Base-by-base conservation (phyloP, 2,113 vertebrate genomes). In the Sceloporus undulatus region DNA sequence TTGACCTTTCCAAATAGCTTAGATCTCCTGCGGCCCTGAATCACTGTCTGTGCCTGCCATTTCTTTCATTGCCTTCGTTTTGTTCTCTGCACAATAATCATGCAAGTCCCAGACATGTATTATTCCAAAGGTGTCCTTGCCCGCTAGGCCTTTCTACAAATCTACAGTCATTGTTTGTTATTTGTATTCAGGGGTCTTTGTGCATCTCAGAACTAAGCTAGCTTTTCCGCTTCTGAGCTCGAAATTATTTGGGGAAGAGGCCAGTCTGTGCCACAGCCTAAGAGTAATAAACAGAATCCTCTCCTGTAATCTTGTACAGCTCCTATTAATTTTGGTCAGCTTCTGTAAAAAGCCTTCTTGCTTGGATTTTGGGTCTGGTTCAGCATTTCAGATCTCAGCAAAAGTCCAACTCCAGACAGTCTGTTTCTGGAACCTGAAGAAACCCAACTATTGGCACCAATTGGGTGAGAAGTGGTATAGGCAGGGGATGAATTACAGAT, bases 1-100 rank as follows among this genome's bases (percentile, higher is more conserved):
- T 23, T 80, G 82, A 81, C 85, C 90, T 87, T 87, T 80, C 56
- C 40, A 76, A 85, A 81, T 48, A 79, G 66, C 85, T 84, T 73
- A 79, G 40, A 59, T 83, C 75, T 83, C 65, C 52, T 27, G 40
- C 40, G 29, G 66, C 75, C 48, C 80, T 79, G 81, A 83, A 87
- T 87, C 62, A 70, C 82, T 34, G 40, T 48, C 85, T 66, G n/a
- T 48, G 4, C 85, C 34, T 29, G 59, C 74, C 65, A n/a, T 76
- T 66, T 59, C 74, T 52, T 87, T 71, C 74, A 18, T 62, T 27
- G 23, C 29, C 2, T 62, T 54, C 16, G 25, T 90, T 78, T 48
- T 90, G 34, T 84, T 62, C 80, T 73, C 79, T 66, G 73, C 73
- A 87, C 81, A 87, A 84, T 74, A 87, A 87, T 56, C 70, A 62